Percentiles rank a stretch among this genome's conserved stretches.
These are phyloP conservation scores for Zophobas morio DNA, from an alignment of 1,140 invertebrate genomes.

Conservation along the genomic window DNA sequence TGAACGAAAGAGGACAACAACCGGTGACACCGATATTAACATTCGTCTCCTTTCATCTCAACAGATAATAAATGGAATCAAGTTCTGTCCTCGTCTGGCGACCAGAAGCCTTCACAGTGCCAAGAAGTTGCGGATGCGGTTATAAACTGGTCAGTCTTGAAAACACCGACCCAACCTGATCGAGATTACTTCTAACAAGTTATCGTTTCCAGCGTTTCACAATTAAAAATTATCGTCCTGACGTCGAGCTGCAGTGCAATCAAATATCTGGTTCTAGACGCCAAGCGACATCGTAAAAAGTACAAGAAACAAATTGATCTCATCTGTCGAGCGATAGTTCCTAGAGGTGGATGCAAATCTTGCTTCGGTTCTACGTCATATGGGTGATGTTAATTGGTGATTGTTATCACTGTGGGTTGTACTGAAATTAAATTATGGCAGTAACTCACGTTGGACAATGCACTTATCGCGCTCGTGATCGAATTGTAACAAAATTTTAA, in stretches of 20 bases:
- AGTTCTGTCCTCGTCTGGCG: slow-evolving; percentile 14
- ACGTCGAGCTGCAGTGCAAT: slow-evolving; percentile 20
- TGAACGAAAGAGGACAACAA: slow-evolving; percentile 37
- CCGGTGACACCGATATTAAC: slow-evolving; percentile 34
- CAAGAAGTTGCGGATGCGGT: slow-evolving; percentile 37
- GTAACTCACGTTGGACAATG: slow-evolving; percentile 30
- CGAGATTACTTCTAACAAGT: slow-evolving; percentile 37
- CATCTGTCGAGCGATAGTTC: neutral
- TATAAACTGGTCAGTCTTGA: slow-evolving; percentile 40
- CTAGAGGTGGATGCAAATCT: slow-evolving; percentile 16
- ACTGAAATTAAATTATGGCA: slow-evolving; percentile 39
- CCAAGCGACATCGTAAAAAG: neutral
- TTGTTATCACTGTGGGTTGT: slow-evolving; percentile 29
- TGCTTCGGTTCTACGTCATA: slow-evolving; percentile 16
- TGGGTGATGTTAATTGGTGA: slow-evolving; percentile 22
- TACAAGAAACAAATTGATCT: slow-evolving; percentile 17
- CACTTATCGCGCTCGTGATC: slow-evolving; percentile 10
- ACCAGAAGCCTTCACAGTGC: slow-evolving; percentile 26
- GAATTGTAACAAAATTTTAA: slow-evolving; percentile 33
- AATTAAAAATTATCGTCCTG: slow-evolving; percentile 34
- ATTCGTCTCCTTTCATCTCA: slow-evolving; percentile 19
- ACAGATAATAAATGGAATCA: slow-evolving; percentile 3
- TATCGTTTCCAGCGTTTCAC: slow-evolving; percentile 29
- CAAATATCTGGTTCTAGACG: slow-evolving; percentile 13
- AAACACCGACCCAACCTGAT: slow-evolving; percentile 38